Evolutionary conservation across 2,113 vertebrate species (phyloP).

Genomic region (Callorhinus ursinus): DNA sequence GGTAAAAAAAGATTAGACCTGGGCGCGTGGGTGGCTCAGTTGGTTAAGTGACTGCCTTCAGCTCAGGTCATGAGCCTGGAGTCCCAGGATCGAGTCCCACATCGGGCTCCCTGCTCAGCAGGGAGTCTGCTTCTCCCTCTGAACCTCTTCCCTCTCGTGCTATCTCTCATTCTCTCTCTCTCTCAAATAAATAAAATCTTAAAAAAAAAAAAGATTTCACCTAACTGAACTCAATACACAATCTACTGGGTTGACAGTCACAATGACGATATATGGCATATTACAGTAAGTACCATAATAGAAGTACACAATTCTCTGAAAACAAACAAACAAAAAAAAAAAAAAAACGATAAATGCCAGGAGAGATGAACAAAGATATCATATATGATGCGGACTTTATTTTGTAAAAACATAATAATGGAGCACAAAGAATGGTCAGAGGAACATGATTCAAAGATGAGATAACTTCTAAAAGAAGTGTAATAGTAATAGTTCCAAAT

Average conservation of each 20-base stretch:
- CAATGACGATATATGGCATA: neutral
- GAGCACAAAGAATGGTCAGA: neutral
- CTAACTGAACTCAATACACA: neutral
- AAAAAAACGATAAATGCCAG: neutral
- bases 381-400: slow-evolving; percentile 27
- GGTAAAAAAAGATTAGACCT: neutral
- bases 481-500: slow-evolving; percentile 25
- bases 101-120: too few relatives aligned
- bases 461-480: neutral
- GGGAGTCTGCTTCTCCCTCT: too few relatives aligned
- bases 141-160: too few relatives aligned
- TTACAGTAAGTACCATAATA: neutral
- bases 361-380: slow-evolving; percentile 15
- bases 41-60: too few relatives aligned
- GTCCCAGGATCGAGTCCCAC: too few relatives aligned
- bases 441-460: neutral
- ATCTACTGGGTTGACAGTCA: neutral
- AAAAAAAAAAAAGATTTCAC: neutral
- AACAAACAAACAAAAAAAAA: neutral
- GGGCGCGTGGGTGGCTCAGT: too few relatives aligned
- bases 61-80: too few relatives aligned
- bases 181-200: too few relatives aligned
- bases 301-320: slow-evolving; percentile 43
- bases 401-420: neutral
- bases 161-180: too few relatives aligned